Conservation (phyloP, 2,113 vertebrate genomes). For the Benitochromis conjunctus region DNA sequence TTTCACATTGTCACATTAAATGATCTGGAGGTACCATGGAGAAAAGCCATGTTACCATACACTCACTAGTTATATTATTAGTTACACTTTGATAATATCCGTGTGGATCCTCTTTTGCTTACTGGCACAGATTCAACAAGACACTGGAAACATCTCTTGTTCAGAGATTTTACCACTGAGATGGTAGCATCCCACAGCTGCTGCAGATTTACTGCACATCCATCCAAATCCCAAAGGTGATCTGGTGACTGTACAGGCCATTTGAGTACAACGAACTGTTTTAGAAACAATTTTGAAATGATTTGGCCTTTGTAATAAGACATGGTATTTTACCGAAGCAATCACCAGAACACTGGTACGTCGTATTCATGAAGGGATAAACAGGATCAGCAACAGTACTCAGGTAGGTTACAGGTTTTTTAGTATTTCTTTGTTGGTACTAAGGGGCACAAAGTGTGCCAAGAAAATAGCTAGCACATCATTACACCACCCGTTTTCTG, state of each 20-base stretch:
- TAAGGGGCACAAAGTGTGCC: neutral
- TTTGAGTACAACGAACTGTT: neutral
- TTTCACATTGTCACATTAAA: neutral
- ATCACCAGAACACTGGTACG: neutral
- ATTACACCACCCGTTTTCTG: neutral
- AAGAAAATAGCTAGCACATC: neutral
- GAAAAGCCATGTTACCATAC: neutral
- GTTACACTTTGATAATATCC: neutral
- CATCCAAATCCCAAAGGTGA: neutral
- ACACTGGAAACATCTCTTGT: neutral
- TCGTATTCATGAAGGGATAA: neutral
- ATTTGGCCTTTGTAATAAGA: neutral
- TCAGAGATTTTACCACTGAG: neutral
- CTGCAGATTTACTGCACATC: neutral
- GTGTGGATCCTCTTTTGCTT: neutral
- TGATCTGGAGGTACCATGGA: neutral
- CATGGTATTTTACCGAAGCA: accelerated
- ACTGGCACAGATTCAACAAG: neutral
- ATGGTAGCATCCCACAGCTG: neutral
- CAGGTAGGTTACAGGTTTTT: neutral
- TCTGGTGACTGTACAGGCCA: neutral
- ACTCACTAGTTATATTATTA: neutral
- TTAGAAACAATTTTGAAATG: neutral
- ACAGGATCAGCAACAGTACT: neutral
- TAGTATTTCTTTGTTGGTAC: neutral